Evolutionary conservation across 1,140 invertebrate genomes (phyloP), one percentile per base, ranked within the genome.

Genomic region (Conopomorpha cramerella): DNA sequence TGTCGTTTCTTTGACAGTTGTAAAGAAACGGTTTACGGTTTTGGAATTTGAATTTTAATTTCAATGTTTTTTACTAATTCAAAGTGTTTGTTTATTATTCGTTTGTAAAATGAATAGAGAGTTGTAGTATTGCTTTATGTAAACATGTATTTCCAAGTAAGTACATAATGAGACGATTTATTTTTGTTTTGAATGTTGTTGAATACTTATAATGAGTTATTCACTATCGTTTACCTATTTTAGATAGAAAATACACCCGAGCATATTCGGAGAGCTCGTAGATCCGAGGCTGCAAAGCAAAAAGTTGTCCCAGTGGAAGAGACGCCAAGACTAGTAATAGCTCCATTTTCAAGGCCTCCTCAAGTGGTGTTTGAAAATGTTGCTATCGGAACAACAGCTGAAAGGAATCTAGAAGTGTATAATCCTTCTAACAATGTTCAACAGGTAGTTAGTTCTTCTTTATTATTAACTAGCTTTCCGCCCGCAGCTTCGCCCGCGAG

Each of bases 291-390:
- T 34, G 31, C 30, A 19, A 35, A 39, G 8, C 36, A 43, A 14
- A 56, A 61, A 13, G 45, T 50, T 14, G 45, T 49, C 4, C 55
- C 62, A 7, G 57, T 63, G 36, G 74, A 78, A 46, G 60, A 67
- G 45, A 55, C 48, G 2, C 62, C 71, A 2, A 49, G 68, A 17
- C 53, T 86, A 13, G 59, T 77, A 19, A 64, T 86, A 43, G 83
- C 81, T 2, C 84, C 84, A 6, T 86, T 86, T 67, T 81, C 79
- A 8, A 63, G 71, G 32, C 81, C 79, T 44, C 80, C 83, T 3
- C 82, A 83, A 72, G 77, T 86, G 8, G 63, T 79, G 27, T 86
- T 86, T 53, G 82, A 86, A 43, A 80, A 86, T 78, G 79, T 86
- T 36, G 56, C 73, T 14, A 61, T 86, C 36, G 81, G 81, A 16